Percentiles rank a stretch among this genome's conserved stretches.
Conservation (phyloP, 2,888 invertebrate genomes). For the Ctena decussata region DNA sequence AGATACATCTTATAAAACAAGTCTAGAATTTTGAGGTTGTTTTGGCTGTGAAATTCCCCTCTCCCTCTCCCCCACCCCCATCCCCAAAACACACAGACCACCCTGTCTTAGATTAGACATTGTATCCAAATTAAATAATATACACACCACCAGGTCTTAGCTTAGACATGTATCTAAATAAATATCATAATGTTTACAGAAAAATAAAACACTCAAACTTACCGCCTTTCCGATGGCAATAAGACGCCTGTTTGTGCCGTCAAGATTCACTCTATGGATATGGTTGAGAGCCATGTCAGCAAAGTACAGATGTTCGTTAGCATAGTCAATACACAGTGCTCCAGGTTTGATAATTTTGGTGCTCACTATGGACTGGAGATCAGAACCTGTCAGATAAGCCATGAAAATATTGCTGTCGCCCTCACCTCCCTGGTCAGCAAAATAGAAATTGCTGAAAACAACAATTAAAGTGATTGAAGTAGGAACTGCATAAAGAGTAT, state of each 20-base stretch:
- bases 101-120: too few species aligned
- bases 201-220: too few species aligned
- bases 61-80: too few species aligned
- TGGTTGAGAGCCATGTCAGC: constrained; percentile 91
- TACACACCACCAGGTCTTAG: too few species aligned
- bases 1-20: too few species aligned
- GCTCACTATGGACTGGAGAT: constrained; percentile 88
- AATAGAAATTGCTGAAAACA: constrained; percentile 92
- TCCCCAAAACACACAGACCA: too few species aligned
- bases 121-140: too few species aligned
- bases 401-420: constrained; percentile 89
- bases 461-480: background rate
- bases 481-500: too few species aligned
- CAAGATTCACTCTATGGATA: constrained; percentile 92
- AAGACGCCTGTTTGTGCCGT: constrained; percentile 88
- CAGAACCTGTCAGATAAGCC: constrained; percentile 93
- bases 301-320: constrained; percentile 93
- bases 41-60: too few species aligned
- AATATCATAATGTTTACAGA: too few species aligned
- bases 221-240: constrained; percentile 40
- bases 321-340: constrained; percentile 93
- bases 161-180: too few species aligned
- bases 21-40: too few species aligned
- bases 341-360: constrained; percentile 93
- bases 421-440: constrained; percentile 93